Conservation (phyloP, 30 jellyfish, hydroid and myxozoan genomes). For the Chrysaora quinquecirrha region DNA sequence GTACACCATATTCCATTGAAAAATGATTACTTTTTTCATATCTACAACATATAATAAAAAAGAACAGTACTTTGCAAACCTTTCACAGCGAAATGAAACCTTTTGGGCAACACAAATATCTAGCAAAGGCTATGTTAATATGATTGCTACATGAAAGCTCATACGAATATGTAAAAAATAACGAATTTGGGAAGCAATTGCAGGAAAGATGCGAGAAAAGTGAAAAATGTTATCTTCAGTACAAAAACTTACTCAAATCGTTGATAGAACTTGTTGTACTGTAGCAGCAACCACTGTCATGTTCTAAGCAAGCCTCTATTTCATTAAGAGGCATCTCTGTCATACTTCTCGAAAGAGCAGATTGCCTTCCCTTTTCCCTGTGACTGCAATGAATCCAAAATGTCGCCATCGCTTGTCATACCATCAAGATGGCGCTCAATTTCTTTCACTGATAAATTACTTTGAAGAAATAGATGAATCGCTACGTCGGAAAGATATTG, state of each 20-base stretch:
- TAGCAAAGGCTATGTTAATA: too few species aligned
- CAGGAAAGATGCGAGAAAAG: too few species aligned
- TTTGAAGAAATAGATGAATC: conserved; percentile 89
- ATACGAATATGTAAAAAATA: too few species aligned
- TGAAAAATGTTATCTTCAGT: too few species aligned
- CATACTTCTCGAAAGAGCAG: conserved; percentile 81
- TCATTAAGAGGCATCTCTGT: conserved; percentile 62
- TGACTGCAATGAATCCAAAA: conserved; percentile 73
- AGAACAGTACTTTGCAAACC: too few species aligned
- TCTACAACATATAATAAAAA: too few species aligned
- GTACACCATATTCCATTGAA: too few species aligned
- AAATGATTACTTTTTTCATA: too few species aligned
- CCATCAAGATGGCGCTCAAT: conserved; percentile 85
- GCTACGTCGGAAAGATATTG: conserved; percentile 93
- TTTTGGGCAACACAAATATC: too few species aligned
- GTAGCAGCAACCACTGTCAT: conserved; percentile 94
- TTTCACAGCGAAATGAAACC: too few species aligned
- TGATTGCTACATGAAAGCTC: too few species aligned
- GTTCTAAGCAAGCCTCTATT: conserved; percentile 69
- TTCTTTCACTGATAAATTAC: conserved; percentile 75
- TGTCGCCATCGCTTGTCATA: conserved; percentile 82
- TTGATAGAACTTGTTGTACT: conserved; percentile 94
- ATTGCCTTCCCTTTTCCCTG: conserved; percentile 53
- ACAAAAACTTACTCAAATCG: conserved; percentile 94
- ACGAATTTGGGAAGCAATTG: too few species aligned